These are phyloP conservation scores for Hypsopygia costalis DNA, from an alignment of 2,888 invertebrate genomes.

Conservation along the genomic window DNA sequence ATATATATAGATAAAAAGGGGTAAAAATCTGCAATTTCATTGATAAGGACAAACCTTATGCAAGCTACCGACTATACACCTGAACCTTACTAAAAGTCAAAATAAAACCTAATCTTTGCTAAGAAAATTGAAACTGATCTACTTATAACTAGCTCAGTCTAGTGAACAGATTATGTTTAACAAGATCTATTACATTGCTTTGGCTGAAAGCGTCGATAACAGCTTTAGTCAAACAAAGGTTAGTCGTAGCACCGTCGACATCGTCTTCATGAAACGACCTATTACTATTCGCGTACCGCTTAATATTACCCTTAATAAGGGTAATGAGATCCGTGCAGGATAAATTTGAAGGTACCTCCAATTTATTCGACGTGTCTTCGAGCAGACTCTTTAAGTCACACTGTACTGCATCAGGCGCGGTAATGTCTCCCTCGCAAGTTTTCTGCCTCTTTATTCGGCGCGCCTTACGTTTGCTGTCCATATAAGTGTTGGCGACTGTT, in stretches of 20 bases:
- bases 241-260: constrained; percentile 51
- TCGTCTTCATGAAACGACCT: constrained; percentile 46
- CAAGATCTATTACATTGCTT: constrained; percentile 77
- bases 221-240: constrained; percentile 60
- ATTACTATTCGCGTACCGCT: constrained; percentile 36
- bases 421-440: constrained; percentile 46
- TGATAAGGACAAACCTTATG: no score
- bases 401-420: constrained; percentile 25
- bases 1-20: no score
- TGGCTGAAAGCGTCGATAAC: constrained; percentile 85
- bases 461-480: constrained; percentile 54
- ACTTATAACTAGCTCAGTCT: constrained; percentile 35
- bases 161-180: constrained; percentile 72
- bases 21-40: no score
- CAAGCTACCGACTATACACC: no score
- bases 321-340: constrained; percentile 46
- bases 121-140: no score
- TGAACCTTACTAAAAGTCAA: no score
- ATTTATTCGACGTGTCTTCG: constrained; percentile 43
- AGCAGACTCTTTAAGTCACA: constrained; percentile 48
- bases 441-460: constrained; percentile 59
- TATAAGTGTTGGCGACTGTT: constrained; percentile 55
- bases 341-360: constrained; percentile 42
- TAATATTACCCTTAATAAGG: constrained; percentile 54
- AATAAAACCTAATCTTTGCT: no score